Evolutionary conservation across 2,113 vertebrate genomes (phyloP), one percentile per base, ranked within the genome.

Genomic region (Hemiprocne comata): DNA sequence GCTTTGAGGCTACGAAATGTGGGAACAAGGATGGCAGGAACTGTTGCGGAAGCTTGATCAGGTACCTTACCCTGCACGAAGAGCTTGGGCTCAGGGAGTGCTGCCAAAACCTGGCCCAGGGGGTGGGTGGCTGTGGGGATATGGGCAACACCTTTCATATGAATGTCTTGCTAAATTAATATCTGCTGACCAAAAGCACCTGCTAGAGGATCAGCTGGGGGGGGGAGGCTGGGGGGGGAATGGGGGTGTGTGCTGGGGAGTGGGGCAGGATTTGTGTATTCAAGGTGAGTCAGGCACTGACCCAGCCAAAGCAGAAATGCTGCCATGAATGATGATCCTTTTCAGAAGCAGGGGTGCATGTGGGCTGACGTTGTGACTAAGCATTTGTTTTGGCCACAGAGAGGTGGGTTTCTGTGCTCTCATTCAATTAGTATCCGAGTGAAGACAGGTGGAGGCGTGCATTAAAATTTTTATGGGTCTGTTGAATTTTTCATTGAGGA

Each of bases 161-260:
- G 28, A 12, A 10, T 31, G 17, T 38, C 64, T 69, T n/a, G 16
- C 14, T 34, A 34, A 80, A 31, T 79, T 84, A 42, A 54, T 0
- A 0, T 21, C 80, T 51, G 3, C 21, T 69, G 44, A 69, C 20
- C 11, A 28, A 65, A 69, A 57, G 28, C 28, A 46, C 7, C 0
- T 0, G 7, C 13, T 25, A 12, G 13, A 6, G 34, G 26, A 46
- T 31, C 19, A 13, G 67, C 1, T 0, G 20, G 62, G 16, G 3
- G 21, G 26, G 38, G 2, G n/a, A n/a, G n/a, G n/a, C n/a, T n/a
- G n/a, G n/a, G n/a, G n/a, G n/a, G n/a, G n/a, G n/a, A n/a, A n/a
- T n/a, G n/a, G n/a, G n/a, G n/a, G n/a, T n/a, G n/a, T n/a, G n/a
- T n/a, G n/a, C n/a, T n/a, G n/a, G n/a, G 71, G 40, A 40, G 40